Conservation (phyloP, 1,140 invertebrate genomes). For the Apis cerana region DNA sequence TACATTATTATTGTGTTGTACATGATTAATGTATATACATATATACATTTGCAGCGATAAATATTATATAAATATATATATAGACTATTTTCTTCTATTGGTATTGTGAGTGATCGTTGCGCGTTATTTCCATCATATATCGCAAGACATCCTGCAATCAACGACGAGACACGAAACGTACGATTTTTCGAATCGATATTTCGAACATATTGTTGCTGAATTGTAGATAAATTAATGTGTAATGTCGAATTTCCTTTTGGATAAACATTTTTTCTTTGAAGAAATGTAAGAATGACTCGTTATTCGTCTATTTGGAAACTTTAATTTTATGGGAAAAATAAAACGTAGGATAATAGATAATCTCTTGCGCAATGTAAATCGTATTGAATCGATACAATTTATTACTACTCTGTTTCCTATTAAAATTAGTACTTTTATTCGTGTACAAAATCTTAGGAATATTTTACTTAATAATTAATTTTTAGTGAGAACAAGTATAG, state of each 20-base stretch:
- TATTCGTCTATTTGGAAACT: conserved; percentile 5
- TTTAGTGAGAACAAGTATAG: too few relatives aligned
- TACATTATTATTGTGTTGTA: conserved; percentile 57
- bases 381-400: background rate
- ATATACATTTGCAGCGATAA: conserved; percentile 64
- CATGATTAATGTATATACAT: conserved; percentile 58
- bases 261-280: background rate
- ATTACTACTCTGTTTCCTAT: background rate
- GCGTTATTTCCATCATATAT: conserved; percentile 68
- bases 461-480: too few relatives aligned
- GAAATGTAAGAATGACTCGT: background rate
- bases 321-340: background rate
- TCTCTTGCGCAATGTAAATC: conserved; percentile 2
- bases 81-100: conserved; percentile 78
- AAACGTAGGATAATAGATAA: background rate
- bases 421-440: background rate
- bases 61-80: conserved; percentile 68
- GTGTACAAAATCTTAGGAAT: background rate
- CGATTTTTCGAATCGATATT: conserved; percentile 17
- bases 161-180: conserved; percentile 37
- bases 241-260: background rate
- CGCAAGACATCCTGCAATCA: conserved; percentile 53
- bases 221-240: conserved; percentile 7
- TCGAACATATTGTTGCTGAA: background rate
- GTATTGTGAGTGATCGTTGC: conserved; percentile 74